These are phyloP conservation scores for Parnassius orleans DNA, from an alignment of 2,888 invertebrate genomes.

Conservation along the genomic window DNA sequence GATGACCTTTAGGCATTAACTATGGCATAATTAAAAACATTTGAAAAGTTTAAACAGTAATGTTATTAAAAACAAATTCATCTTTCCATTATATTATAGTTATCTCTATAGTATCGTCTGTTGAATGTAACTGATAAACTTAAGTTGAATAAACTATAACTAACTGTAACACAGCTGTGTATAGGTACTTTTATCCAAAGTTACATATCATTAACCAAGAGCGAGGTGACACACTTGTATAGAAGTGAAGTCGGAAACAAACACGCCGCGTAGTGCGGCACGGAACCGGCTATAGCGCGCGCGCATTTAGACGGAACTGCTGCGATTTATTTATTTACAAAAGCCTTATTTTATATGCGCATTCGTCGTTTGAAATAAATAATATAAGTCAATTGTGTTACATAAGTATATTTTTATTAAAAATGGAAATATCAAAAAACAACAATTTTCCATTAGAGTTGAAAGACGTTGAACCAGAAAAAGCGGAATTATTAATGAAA, in stretches of 20 bases:
- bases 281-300: constrained; percentile 21
- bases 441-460: constrained; percentile 38
- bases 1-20: too few relatives aligned
- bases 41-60: too few relatives aligned
- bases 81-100: too few relatives aligned
- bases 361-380: not conserved
- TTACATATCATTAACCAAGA: constrained; percentile 12
- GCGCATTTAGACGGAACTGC: constrained; percentile 19
- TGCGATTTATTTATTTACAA: not conserved
- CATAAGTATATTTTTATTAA: not conserved
- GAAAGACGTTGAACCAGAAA: constrained; percentile 36
- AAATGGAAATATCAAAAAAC: constrained; percentile 23
- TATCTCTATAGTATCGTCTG: too few relatives aligned
- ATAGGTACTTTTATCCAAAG: too few relatives aligned
- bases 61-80: too few relatives aligned
- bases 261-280: constrained; percentile 10
- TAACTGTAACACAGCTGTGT: too few relatives aligned
- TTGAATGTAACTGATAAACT: too few relatives aligned
- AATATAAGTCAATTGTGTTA: not conserved
- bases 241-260: constrained; percentile 3
- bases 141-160: too few relatives aligned
- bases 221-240: constrained; percentile 23
- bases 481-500: constrained; percentile 36
- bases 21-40: too few relatives aligned
- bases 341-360: not conserved